A percentile compares a stretch with the other conserved stretches of the same genome.
Conservation (phyloP, 2,888 invertebrate genomes). For the Tribolium freemani region DNA sequence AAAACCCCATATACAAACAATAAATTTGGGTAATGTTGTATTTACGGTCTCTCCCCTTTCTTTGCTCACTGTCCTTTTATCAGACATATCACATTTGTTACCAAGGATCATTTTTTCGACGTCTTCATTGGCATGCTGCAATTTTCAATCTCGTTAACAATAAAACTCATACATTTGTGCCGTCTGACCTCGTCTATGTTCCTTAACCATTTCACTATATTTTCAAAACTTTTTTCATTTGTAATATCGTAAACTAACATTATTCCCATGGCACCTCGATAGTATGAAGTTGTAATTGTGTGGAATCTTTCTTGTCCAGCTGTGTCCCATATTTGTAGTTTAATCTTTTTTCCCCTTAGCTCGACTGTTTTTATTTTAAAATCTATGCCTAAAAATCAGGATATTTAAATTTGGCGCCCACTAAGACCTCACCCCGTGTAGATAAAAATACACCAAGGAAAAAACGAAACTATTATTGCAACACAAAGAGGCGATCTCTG, state of each 20-base stretch:
- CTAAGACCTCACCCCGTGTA: slow-evolving; percentile 60
- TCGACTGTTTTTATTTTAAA: slow-evolving; percentile 99
- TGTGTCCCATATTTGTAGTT: slow-evolving; percentile 96
- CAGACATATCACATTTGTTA: slow-evolving; percentile 98
- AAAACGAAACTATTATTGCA: background rate
- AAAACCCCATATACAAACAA: slow-evolving; percentile 40
- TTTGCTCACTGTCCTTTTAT: slow-evolving; percentile 92
- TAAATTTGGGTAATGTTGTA: slow-evolving; percentile 53
- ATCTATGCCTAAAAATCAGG: slow-evolving; percentile 85
- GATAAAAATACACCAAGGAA: slow-evolving; percentile 47
- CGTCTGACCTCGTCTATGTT: slow-evolving; percentile 94
- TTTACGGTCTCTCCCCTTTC: slow-evolving; percentile 93
- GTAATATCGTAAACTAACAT: slow-evolving; percentile 98
- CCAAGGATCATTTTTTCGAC: slow-evolving; percentile 99
- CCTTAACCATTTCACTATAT: slow-evolving; percentile 97
- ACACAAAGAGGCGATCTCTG: background rate
- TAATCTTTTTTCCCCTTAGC: slow-evolving; percentile 95
- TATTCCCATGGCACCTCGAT: slow-evolving; percentile 98
- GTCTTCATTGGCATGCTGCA: slow-evolving; percentile 96
- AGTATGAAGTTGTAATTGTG: slow-evolving; percentile 98
- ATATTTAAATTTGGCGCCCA: slow-evolving; percentile 54
- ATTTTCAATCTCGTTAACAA: slow-evolving; percentile 49
- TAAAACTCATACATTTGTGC: background rate
- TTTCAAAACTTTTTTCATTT: slow-evolving; percentile 97
- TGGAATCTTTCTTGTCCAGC: slow-evolving; percentile 98